Conservation (phyloP, 1,140 invertebrate species). For the Aphaenogaster ashmeadi region DNA sequence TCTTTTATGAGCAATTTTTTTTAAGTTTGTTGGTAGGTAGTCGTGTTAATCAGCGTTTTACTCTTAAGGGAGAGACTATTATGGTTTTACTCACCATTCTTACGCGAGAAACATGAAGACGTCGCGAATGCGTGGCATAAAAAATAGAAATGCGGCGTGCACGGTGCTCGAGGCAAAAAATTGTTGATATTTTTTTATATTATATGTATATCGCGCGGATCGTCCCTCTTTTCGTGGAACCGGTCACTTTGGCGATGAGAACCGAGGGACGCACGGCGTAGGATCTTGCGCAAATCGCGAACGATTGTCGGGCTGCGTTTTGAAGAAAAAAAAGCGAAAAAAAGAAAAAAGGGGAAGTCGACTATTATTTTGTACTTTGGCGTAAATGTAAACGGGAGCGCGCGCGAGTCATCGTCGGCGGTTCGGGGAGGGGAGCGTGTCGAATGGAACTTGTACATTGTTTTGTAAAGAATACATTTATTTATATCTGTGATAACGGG, state of each 20-base stretch:
- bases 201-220: constrained; percentile 73
- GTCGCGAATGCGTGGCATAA: not conserved
- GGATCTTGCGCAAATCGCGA: constrained; percentile 17
- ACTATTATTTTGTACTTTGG: constrained; percentile 78
- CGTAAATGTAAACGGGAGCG: constrained; percentile 45
- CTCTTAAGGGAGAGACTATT: not conserved
- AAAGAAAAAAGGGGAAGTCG: constrained; percentile 24
- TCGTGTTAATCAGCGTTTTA: constrained; percentile 15
- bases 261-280: constrained; percentile 6
- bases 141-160: constrained; percentile 62
- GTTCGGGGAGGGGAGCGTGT: constrained; percentile 9
- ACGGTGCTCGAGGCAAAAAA: constrained; percentile 75
- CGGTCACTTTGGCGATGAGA: constrained; percentile 11
- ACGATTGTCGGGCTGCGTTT: constrained; percentile 4
- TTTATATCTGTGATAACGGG: constrained; percentile 90
- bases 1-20: constrained; percentile 18
- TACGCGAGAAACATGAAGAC: not conserved
- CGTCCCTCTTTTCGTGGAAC: constrained; percentile 47
- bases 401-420: constrained; percentile 30
- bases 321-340: not conserved
- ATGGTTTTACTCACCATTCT: not conserved
- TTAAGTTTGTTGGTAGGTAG: constrained; percentile 24
- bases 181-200: constrained; percentile 84
- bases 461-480: constrained; percentile 88
- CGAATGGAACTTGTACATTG: constrained; percentile 82